Conservation (phyloP, 2,888 invertebrate genomes). For the Netelia melanura region DNA sequence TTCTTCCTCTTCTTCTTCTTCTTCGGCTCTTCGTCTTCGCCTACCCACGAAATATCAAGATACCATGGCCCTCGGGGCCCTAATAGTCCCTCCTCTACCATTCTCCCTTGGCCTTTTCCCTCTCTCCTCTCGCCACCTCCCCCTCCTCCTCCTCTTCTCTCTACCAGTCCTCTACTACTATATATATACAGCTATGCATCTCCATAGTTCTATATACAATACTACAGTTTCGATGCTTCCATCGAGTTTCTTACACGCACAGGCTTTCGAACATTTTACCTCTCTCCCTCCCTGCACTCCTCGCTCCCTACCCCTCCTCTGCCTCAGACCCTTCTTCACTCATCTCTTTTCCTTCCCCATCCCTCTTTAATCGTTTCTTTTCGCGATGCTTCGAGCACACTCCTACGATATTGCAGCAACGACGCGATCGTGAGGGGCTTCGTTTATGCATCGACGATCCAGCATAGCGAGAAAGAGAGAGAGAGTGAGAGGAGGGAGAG, state of each 20-base stretch:
- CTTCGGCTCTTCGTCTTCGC: slow-evolving; percentile 36
- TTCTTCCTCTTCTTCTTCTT: slow-evolving; percentile 43
- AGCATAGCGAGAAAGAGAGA: slow-evolving; percentile 10
- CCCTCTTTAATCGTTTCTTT: slow-evolving; percentile 10
- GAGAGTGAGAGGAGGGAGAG: neutral
- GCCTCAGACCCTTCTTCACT: slow-evolving; percentile 29
- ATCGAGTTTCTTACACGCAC: neutral
- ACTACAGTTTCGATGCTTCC: neutral
- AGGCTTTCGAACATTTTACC: slow-evolving; percentile 7
- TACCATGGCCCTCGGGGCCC: slow-evolving; percentile 67
- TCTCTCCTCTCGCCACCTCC: slow-evolving; percentile 66
- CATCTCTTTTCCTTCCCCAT: slow-evolving; percentile 26
- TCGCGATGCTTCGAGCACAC: slow-evolving; percentile 47
- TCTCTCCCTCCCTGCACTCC: neutral
- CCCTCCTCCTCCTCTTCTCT: slow-evolving; percentile 50
- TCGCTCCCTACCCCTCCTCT: slow-evolving; percentile 36
- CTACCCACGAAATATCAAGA: slow-evolving; percentile 71
- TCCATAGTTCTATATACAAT: neutral
- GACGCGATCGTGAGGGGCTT: slow-evolving; percentile 37
- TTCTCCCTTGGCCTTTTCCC: slow-evolving; percentile 43
- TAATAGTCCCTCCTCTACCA: slow-evolving; percentile 36
- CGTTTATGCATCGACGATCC: slow-evolving; percentile 36
- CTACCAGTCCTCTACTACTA: slow-evolving; percentile 2
- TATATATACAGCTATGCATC: neutral
- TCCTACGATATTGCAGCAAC: slow-evolving; percentile 36